Evolutionary conservation across 2,888 invertebrate genomes (phyloP).

Genomic region (Tenodera sinensis): DNA sequence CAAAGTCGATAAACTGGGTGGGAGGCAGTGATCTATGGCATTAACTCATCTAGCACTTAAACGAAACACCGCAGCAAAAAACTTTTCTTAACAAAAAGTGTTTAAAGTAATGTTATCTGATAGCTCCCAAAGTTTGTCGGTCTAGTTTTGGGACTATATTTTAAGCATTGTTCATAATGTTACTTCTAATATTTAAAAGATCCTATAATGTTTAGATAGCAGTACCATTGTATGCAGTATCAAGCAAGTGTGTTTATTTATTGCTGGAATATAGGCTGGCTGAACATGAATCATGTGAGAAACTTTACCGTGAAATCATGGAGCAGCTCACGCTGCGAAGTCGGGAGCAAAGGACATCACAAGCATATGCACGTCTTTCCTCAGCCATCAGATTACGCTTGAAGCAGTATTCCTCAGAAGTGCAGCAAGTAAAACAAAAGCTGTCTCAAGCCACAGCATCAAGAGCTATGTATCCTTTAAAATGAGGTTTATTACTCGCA

Average conservation of each 20-base stretch:
- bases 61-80: no score
- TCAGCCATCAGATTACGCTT: constrained; percentile 56
- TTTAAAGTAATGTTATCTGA: no score
- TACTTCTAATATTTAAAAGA: no score
- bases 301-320: constrained; percentile 59
- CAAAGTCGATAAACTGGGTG: no score
- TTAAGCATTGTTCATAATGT: no score
- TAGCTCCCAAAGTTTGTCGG: no score
- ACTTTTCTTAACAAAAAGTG: no score
- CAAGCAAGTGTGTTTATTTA: constrained; percentile 23
- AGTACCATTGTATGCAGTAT: no score
- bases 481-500: neutral
- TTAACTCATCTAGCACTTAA: no score
- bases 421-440: constrained; percentile 55
- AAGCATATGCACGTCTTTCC: constrained; percentile 56
- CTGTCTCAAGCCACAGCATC: constrained; percentile 49
- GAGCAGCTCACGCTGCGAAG: constrained; percentile 57
- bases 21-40: no score
- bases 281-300: constrained; percentile 64
- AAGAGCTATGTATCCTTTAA: constrained; percentile 48
- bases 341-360: constrained; percentile 50
- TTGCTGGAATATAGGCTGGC: constrained; percentile 50
- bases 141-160: no score
- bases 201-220: no score
- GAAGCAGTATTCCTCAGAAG: constrained; percentile 59